Conservation (phyloP, 1,140 invertebrate species). For the Procambarus virginalis region DNA sequence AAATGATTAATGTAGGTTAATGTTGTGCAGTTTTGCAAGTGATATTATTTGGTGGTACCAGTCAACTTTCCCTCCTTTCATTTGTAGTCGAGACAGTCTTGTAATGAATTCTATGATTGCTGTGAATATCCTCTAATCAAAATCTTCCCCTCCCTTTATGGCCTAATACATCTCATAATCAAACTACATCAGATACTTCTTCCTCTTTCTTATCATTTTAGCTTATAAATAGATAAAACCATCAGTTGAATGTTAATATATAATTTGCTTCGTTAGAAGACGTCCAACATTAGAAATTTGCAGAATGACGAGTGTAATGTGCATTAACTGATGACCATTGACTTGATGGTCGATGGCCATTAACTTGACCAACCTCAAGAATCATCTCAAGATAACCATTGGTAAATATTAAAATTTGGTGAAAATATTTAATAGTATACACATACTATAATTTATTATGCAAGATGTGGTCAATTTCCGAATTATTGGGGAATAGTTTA, state of each 20-base stretch:
- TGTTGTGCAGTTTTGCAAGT: constrained; percentile 47
- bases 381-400: not conserved
- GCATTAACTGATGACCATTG: not conserved
- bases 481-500: not conserved
- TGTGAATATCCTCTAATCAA: constrained; percentile 38
- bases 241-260: not conserved
- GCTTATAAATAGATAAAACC: not conserved
- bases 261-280: not conserved
- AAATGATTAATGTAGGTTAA: constrained; percentile 17
- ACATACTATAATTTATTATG: not conserved
- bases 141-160: constrained; percentile 12
- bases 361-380: too few species aligned
- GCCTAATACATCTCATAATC: not conserved
- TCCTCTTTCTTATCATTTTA: not conserved
- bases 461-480: not conserved
- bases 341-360: not conserved
- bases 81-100: constrained; percentile 18
- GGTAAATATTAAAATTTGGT: too few species aligned
- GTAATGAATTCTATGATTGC: constrained; percentile 5
- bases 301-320: not conserved
- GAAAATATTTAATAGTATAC: too few species aligned
- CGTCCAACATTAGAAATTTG: not conserved
- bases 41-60: constrained; percentile 25
- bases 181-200: not conserved
- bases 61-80: constrained; percentile 5